Base-by-base conservation (phyloP, 2,797 vertebrate genomes). In the Natrix natrix region DNA sequence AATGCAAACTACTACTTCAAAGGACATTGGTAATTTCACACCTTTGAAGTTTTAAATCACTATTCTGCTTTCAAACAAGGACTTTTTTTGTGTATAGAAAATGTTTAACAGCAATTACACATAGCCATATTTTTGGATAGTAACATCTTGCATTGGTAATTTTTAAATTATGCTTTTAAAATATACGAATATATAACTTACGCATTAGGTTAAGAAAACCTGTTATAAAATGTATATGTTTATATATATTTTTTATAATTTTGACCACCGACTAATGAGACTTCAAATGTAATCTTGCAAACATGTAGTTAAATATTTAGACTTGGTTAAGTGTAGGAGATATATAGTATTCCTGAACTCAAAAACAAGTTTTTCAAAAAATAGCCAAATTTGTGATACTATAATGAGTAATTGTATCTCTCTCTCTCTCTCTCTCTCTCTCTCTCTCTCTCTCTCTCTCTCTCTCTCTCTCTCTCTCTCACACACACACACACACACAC, bases 1-100 rank as follows among this genome's bases (percentile, higher is more conserved):
- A 95, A 95, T 96, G 59, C 96, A 96, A 97, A 96, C 93, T 95
- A 59, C 24, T 94, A 93, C 92, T 96, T 96, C 93, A 97, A 97
- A 96, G 96, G 92, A 86, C 89, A 94, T 93, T 92, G 93, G 28
- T 95, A 96, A 96, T 97, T 94, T 97, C 91, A 94, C 87, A 97
- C 87, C 90, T 96, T 96, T 5, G 13, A 95, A 96, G 90, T 95
- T 97, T 96, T 95, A 96, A 97, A 95, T 95, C 91, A 95, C 52
- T 20, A 6, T 93, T 95, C 95, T 95, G 5, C 92, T 96, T 95
- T 96, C 93, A 96, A 96, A 94, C 92, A 95, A 96, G 97, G 74
- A 24, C 37, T 22, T 83, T 78, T 69, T 20, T n/a, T 92, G 37
- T 28, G 20, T 24, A 56, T 14, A 48, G 8, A 37, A 61, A 12